Evolutionary conservation across 2,888 invertebrate genomes (phyloP).

Genomic region (Beris morrisii): DNA sequence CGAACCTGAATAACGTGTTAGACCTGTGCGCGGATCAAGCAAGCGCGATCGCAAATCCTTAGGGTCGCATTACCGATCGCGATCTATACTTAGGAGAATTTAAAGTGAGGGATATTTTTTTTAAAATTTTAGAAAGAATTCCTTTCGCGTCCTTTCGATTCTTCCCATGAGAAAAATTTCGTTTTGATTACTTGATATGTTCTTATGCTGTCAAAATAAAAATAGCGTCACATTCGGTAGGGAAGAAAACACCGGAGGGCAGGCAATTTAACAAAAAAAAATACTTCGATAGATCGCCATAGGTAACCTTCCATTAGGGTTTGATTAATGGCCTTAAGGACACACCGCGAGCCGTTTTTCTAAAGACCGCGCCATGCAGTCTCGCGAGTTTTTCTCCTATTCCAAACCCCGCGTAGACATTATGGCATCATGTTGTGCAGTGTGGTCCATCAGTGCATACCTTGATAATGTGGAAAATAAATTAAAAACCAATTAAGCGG

Average conservation of each 20-base stretch:
- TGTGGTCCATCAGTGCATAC: conserved; percentile 21
- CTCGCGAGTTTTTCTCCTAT: conserved; percentile 18
- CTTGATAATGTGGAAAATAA: conserved; percentile 21
- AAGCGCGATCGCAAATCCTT: conserved; percentile 17
- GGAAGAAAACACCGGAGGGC: conserved; percentile 17
- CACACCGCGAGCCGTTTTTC: conserved; percentile 27
- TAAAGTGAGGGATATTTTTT: neutral
- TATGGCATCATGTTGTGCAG: conserved; percentile 21
- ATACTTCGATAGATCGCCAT: conserved; percentile 26
- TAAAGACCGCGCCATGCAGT: conserved; percentile 25
- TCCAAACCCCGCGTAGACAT: conserved; percentile 19
- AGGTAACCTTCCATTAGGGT: conserved; percentile 25
- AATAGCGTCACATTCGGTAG: too few species aligned
- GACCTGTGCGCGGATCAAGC: conserved; percentile 26
- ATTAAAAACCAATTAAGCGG: conserved; percentile 31
- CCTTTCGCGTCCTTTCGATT: conserved; percentile 24
- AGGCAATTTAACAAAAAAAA: neutral
- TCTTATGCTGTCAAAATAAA: too few species aligned
- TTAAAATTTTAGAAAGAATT: conserved; percentile 1
- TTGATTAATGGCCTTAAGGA: conserved; percentile 32
- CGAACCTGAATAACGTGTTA: conserved; percentile 27
- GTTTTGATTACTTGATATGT: conserved; percentile 16
- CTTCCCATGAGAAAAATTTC: conserved; percentile 32
- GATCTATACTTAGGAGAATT: neutral
- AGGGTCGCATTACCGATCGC: conserved; percentile 12